Percentiles rank a stretch among this genome's conserved stretches.
These are phyloP conservation scores for Scaptomyza caliginosa DNA, from an alignment of 2,888 invertebrate genomes.

Conservation along the genomic window DNA sequence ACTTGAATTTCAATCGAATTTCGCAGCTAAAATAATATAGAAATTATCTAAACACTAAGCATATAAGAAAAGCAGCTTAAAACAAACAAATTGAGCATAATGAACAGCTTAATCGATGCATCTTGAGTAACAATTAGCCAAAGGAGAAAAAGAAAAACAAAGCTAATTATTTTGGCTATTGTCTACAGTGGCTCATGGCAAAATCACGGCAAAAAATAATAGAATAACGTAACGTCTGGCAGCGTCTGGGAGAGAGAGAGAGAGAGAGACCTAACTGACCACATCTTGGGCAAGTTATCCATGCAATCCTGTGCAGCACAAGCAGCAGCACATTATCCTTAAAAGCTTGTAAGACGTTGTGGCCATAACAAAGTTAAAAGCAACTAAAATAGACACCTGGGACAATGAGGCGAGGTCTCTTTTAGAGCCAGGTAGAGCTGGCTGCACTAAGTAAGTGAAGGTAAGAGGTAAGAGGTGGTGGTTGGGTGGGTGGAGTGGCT, in stretches of 20 bases:
- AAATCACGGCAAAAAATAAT: conserved; percentile 27
- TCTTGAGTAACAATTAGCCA: no score
- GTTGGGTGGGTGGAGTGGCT: conserved; percentile 27
- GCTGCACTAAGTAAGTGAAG: conserved; percentile 16
- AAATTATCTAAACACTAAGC: no score
- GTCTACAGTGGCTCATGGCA: neutral
- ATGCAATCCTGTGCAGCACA: conserved; percentile 7
- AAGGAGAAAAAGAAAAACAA: neutral
- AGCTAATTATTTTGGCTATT: neutral
- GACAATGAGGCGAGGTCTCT: conserved; percentile 36
- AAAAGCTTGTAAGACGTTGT: conserved; percentile 69
- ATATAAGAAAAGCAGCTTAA: no score
- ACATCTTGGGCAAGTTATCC: conserved; percentile 16
- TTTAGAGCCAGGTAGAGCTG: neutral
- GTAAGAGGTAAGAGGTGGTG: no score
- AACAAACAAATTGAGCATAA: neutral
- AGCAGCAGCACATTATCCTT: conserved; percentile 51
- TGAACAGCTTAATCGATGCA: neutral
- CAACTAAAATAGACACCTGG: conserved; percentile 79
- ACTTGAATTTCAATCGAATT: neutral
- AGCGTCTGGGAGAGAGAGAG: no score
- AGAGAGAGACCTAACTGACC: conserved; percentile 22
- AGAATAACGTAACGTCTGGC: neutral
- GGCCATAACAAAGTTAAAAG: conserved; percentile 73
- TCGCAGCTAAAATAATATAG: no score